Percentiles rank a stretch among this genome's conserved stretches.
These are phyloP conservation scores for Sceloporus undulatus DNA, from an alignment of 2,113 vertebrate genomes.

Conservation along the genomic window DNA sequence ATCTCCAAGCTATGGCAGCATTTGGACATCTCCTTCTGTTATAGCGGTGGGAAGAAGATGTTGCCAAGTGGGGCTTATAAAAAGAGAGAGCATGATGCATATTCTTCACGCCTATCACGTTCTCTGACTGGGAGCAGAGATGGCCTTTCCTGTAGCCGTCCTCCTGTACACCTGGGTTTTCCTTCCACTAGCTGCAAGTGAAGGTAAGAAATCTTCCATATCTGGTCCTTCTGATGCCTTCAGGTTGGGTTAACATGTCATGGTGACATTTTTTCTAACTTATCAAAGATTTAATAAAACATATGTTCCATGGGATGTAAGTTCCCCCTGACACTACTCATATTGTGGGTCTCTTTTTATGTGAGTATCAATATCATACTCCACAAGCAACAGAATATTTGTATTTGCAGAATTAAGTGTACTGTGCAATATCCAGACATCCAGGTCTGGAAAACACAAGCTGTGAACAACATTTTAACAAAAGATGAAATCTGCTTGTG, in stretches of 20 bases:
- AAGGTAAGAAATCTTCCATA: background rate
- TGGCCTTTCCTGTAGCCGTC: background rate
- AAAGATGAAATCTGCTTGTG: too few relatives aligned
- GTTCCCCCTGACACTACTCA: too few relatives aligned
- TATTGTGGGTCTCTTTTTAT: too few relatives aligned
- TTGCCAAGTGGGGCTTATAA: background rate
- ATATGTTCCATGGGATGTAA: too few relatives aligned
- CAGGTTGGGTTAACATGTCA: too few relatives aligned
- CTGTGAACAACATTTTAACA: too few relatives aligned
- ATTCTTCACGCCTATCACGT: background rate
- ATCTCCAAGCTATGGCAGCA: background rate
- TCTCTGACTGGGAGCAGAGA: conserved; percentile 2
- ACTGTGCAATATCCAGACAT: too few relatives aligned
- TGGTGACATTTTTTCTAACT: background rate
- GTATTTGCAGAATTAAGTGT: too few relatives aligned
- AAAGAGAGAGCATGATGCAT: background rate
- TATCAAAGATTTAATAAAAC: too few relatives aligned
- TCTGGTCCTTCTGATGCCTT: background rate
- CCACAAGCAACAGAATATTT: too few relatives aligned
- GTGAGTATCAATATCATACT: too few relatives aligned
- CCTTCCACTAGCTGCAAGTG: background rate
- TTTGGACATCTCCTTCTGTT: background rate
- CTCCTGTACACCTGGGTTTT: background rate
- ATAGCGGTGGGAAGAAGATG: background rate
- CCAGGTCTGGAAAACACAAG: too few relatives aligned